Conservation (phyloP, 1,140 invertebrate genomes). For the Orussus abietinus region DNA sequence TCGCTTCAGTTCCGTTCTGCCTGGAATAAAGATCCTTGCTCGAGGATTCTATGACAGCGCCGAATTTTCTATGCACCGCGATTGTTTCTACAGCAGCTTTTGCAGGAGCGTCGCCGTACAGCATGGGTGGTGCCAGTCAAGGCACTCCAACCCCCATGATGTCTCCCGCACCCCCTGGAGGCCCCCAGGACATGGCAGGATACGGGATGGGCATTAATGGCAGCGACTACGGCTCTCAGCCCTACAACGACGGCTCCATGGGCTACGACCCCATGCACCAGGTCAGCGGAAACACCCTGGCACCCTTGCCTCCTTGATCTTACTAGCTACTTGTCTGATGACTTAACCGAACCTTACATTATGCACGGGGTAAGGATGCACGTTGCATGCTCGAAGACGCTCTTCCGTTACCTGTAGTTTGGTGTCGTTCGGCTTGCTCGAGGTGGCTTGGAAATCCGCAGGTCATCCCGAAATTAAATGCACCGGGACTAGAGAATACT, state of each 20-base stretch:
- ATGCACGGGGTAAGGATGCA: no score
- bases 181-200: constrained; percentile 78
- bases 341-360: no score
- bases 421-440: no score
- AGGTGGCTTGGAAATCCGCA: no score
- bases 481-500: no score
- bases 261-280: constrained; percentile 86
- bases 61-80: constrained; percentile 53
- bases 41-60: no score
- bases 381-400: no score
- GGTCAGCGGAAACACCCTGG: constrained; percentile 46
- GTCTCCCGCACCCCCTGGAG: constrained; percentile 78
- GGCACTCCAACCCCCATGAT: constrained; percentile 89
- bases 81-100: constrained; percentile 56
- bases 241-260: constrained; percentile 79
- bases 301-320: neutral
- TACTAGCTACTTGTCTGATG: no score
- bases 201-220: constrained; percentile 83
- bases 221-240: constrained; percentile 78
- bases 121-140: constrained; percentile 76
- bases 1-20: no score
- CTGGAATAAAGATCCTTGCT: no score
- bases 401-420: no score
- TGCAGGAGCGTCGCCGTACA: constrained; percentile 86
- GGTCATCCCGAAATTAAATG: no score